Base-by-base conservation (phyloP, 2,113 vertebrate species). In the Fregata magnificens region DNA sequence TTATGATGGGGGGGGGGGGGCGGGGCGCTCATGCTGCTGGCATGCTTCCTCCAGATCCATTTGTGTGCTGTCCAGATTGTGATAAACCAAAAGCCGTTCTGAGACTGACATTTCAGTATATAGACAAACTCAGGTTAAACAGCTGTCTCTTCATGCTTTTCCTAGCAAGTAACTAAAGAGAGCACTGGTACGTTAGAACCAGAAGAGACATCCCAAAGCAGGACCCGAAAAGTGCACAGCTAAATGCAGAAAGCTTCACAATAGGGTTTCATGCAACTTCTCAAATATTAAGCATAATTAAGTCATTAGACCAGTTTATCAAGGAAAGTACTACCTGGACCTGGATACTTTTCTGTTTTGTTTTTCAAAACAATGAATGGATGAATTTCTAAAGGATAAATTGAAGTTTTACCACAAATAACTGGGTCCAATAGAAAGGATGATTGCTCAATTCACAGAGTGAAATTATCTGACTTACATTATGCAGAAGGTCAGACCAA, bases 401-500 rank as follows among this genome's bases (percentile, higher is more conserved):
- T 0, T 53, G 14, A 63, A 82, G 13, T 83, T 88, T 88, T 80
- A 58, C 40, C 22, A 73, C 22, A 86, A 42, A 36, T 62, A 86
- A 82, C 55, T 45, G 7, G 6, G 4, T 58, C 76, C 49, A 36
- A 55, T 7, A 66, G 58, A 93, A 78, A 66, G 47, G 45, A 88
- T 66, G 82, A 88, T 32, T 78, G 69, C 42, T 88, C 55, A 77
- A 10, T 70, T 92, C 76, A 78, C 26, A 38, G 34, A 66, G 20
- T 45, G 50, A 94, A 90, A 88, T 80, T 90, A 61, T 73, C 76
- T 34, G 88, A 77, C 90, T 94, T 83, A 88, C 55, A 92, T 96
- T 86, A 96, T 74, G 90, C 92, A 88, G 82, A 91, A 94, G 76
- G 88, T 90, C 93, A 96, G 38, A 90, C 32, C 42, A 92, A 95